These are phyloP conservation scores for Aphodius sticticus DNA, from an alignment of 2,888 invertebrate species.

Conservation along the genomic window DNA sequence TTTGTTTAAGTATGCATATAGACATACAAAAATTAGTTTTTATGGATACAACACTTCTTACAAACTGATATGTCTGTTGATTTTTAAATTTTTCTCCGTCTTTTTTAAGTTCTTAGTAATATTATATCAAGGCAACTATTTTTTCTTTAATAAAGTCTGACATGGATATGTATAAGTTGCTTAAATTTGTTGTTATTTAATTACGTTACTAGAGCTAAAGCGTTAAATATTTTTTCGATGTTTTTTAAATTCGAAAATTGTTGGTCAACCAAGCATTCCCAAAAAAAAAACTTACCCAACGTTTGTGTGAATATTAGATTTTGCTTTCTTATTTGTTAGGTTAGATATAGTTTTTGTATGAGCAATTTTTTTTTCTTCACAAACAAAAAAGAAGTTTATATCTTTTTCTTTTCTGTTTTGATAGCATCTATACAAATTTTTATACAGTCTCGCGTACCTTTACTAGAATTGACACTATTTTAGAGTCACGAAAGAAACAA, in stretches of 20 bases:
- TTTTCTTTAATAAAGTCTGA: background rate
- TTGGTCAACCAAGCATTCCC: background rate
- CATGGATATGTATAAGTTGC: conserved; percentile 20
- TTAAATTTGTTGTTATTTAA: conserved; percentile 5
- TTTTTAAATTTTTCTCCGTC: conserved; percentile 1
- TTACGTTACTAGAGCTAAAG: background rate
- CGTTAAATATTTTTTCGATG: background rate
- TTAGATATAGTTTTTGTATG: background rate
- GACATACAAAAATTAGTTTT: background rate
- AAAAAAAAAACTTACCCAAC: background rate
- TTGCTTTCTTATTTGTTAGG: no score
- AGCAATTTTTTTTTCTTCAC: background rate
- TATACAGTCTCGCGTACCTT: background rate
- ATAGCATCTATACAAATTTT: background rate
- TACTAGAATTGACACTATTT: conserved; percentile 55
- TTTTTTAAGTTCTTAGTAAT: conserved; percentile 13
- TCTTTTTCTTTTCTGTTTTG: no score
- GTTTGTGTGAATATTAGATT: no score
- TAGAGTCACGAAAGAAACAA: conserved; percentile 51
- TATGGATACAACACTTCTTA: background rate
- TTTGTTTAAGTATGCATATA: no score
- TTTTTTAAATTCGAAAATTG: background rate
- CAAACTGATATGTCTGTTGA: conserved; percentile 10
- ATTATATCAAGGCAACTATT: conserved; percentile 15
- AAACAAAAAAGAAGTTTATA: no score